These are phyloP conservation scores for Phalloptychus januarius DNA, from an alignment of 2,797 vertebrate genomes.

Conservation along the genomic window DNA sequence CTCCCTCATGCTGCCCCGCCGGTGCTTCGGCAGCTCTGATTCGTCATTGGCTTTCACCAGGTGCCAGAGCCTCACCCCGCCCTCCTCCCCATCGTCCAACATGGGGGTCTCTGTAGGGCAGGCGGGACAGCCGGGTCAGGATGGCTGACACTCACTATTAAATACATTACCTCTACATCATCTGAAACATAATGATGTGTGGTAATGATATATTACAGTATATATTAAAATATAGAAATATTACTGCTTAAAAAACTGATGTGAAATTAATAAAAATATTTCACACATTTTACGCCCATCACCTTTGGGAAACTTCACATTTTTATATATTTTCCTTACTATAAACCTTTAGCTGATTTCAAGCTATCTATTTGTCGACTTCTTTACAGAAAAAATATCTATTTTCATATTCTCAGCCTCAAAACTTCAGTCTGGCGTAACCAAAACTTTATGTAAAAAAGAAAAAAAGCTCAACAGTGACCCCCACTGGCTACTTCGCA, in stretches of 20 bases:
- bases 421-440: not conserved
- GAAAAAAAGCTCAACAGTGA: constrained; percentile 25
- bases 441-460: not conserved
- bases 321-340: not conserved
- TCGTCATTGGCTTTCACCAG: constrained; percentile 96
- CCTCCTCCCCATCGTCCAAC: constrained; percentile 97
- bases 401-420: not conserved
- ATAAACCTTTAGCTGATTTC: not conserved
- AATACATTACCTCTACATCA: not conserved
- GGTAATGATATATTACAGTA: not conserved
- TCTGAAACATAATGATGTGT: not conserved
- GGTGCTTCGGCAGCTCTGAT: constrained; percentile 92
- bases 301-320: not conserved
- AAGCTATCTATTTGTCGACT: not conserved
- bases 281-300: not conserved
- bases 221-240: not conserved
- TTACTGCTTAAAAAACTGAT: not conserved
- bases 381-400: not conserved
- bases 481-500: constrained; percentile 29
- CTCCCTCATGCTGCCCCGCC: constrained; percentile 92
- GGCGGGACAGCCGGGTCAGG: not conserved
- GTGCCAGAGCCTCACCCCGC: constrained; percentile 94
- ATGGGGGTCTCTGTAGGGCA: constrained; percentile 90
- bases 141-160: not conserved
- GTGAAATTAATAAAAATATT: not conserved